A percentile compares a stretch with the other conserved stretches of the same genome.
Evolutionary conservation across 1,140 invertebrate genomes (phyloP).

Genomic region (Polypedilum pembai): DNA sequence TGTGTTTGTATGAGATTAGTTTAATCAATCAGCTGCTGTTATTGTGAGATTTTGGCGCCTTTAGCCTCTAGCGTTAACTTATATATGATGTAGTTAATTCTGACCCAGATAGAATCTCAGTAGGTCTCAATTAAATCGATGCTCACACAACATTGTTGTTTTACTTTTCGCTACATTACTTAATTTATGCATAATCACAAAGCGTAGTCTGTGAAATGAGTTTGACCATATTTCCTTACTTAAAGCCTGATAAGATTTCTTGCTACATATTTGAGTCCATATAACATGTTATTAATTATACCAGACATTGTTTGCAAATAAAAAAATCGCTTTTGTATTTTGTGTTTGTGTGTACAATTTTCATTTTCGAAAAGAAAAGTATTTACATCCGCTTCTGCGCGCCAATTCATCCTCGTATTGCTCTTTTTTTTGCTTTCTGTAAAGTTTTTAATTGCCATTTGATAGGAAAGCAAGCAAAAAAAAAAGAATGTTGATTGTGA

Average conservation of each 20-base stretch:
- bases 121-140: too few species aligned
- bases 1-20: too few species aligned
- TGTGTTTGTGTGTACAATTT: not conserved
- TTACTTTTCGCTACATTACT: too few species aligned
- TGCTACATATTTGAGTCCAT: not conserved
- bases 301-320: not conserved
- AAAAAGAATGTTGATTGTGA: not conserved
- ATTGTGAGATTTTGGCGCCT: too few species aligned
- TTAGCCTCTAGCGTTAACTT: too few species aligned
- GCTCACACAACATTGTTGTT: too few species aligned
- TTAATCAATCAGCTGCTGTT: too few species aligned
- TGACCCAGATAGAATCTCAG: too few species aligned
- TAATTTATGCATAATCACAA: too few species aligned
- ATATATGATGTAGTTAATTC: too few species aligned
- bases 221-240: too few species aligned
- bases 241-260: not conserved
- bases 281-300: conserved; percentile 13
- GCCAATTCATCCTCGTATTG: not conserved
- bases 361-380: not conserved
- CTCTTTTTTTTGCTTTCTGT: conserved; percentile 10
- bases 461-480: not conserved
- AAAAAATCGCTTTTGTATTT: not conserved
- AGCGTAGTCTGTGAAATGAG: too few species aligned
- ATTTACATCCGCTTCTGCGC: not conserved
- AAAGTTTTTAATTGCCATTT: not conserved